These are phyloP conservation scores for Trachelipus rathkii DNA, from an alignment of 1,140 invertebrate species.

Conservation along the genomic window DNA sequence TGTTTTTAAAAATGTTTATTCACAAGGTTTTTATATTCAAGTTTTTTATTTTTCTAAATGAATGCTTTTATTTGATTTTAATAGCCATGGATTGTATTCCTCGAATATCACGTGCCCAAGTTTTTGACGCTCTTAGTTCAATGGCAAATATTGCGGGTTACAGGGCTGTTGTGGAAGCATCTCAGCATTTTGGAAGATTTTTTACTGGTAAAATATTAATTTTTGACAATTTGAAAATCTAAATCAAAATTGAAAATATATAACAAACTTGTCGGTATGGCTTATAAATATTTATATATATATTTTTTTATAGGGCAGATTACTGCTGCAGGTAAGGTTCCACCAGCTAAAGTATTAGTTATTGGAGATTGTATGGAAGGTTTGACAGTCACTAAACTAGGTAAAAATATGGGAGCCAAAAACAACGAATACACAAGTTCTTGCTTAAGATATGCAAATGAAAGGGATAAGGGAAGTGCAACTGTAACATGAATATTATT, in stretches of 20 bases:
- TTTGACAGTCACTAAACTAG: conserved; percentile 74
- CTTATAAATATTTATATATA: neutral
- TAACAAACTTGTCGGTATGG: too few species aligned
- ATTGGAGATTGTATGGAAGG: conserved; percentile 87
- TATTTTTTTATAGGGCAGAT: conserved; percentile 61
- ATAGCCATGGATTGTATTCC: conserved; percentile 78
- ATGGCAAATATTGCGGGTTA: conserved; percentile 92
- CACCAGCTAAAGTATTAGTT: conserved; percentile 77
- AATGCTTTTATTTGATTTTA: conserved; percentile 45
- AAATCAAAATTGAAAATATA: too few species aligned
- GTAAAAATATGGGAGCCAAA: conserved; percentile 83
- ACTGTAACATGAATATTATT: too few species aligned
- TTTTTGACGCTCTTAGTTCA: conserved; percentile 83
- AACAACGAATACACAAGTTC: too few species aligned
- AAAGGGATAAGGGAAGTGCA: too few species aligned
- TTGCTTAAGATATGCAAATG: too few species aligned
- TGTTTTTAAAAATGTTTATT: too few species aligned
- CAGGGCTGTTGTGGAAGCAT: conserved; percentile 81
- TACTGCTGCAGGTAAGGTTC: conserved; percentile 66
- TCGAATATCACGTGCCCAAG: conserved; percentile 75
- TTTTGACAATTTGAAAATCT: too few species aligned
- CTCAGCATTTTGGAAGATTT: conserved; percentile 82
- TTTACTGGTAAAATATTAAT: conserved; percentile 60
- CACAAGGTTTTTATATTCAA: too few species aligned
- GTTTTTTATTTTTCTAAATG: too few species aligned